phyloP scores from a whole-genome alignment of 2,888 invertebrate genomes.

The Abrostola tripartita region DNA sequence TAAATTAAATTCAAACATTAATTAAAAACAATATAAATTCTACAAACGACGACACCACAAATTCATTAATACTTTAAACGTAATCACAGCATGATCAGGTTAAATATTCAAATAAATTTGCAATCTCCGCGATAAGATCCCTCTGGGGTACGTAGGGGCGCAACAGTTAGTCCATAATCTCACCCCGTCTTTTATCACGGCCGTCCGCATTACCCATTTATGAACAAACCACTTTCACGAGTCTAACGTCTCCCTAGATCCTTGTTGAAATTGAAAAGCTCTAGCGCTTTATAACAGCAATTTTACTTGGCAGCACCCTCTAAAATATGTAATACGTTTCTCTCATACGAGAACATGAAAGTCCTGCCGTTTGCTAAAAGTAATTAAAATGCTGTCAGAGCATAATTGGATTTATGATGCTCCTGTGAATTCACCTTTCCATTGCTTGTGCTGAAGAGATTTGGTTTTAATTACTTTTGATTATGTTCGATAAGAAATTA shows the following conservation, averaged over 20 bases:
- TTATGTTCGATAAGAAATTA: conserved; percentile 28
- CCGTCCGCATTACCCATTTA: conserved; percentile 50
- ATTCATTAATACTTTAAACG: conserved; percentile 47
- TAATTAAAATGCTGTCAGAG: conserved; percentile 61
- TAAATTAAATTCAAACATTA: conserved; percentile 3
- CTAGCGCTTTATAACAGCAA: conserved; percentile 3
- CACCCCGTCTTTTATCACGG: conserved; percentile 56
- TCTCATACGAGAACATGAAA: conserved; percentile 20
- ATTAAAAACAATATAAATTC: conserved; percentile 13
- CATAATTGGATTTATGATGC: conserved; percentile 57
- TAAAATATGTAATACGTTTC: conserved; percentile 16
- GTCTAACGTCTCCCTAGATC: neutral
- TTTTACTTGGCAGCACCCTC: conserved; percentile 5
- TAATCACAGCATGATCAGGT: conserved; percentile 53
- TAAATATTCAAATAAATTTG: conserved; percentile 70
- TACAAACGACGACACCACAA: conserved; percentile 7
- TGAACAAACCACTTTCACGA: conserved; percentile 42
- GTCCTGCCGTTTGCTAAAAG: conserved; percentile 40
- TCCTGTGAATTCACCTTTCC: conserved; percentile 38
- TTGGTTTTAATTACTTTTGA: conserved; percentile 40
- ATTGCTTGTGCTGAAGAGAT: conserved; percentile 21
- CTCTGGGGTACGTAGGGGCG: conserved; percentile 54
- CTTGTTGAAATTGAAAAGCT: conserved; percentile 19
- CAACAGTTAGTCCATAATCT: conserved; percentile 81
- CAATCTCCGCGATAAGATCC: conserved; percentile 63